These are phyloP conservation scores for Megalurothrips usitatus DNA, from an alignment of 2,888 invertebrate species.

Conservation along the genomic window DNA sequence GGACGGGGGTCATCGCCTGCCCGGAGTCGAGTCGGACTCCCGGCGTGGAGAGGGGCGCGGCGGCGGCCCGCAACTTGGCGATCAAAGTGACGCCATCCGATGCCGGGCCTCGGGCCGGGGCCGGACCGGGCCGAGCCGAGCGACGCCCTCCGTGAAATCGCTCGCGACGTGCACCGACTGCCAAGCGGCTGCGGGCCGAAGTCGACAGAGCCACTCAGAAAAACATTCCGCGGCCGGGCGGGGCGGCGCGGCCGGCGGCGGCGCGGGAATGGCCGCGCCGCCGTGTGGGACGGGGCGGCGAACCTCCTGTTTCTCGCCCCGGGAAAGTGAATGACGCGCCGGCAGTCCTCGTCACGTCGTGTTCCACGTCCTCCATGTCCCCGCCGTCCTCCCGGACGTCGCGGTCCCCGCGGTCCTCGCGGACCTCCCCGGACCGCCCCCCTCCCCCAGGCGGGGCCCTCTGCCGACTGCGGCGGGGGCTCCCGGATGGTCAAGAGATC, in stretches of 20 bases:
- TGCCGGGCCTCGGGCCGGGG: not conserved
- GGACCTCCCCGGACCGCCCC: too few species aligned
- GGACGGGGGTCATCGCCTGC: not conserved
- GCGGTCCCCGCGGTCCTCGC: too few species aligned
- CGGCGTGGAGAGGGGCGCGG: not conserved
- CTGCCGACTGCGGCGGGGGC: too few species aligned
- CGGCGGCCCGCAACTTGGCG: not conserved
- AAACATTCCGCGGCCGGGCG: not conserved
- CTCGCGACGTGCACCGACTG: conserved; percentile 18
- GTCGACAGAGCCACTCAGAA: not conserved
- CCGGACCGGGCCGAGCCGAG: not conserved
- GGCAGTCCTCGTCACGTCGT: not conserved
- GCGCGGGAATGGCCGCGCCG: not conserved
- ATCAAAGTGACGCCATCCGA: conserved; percentile 13
- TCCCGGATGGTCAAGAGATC: too few species aligned
- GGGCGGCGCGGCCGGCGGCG: not conserved
- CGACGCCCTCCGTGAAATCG: conserved; percentile 23
- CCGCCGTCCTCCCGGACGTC: too few species aligned
- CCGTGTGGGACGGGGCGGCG: not conserved
- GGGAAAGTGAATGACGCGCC: not conserved
- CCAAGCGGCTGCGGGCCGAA: not conserved
- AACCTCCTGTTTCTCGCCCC: not conserved
- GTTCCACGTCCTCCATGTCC: too few species aligned
- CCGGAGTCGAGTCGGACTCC: not conserved
- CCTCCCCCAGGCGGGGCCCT: too few species aligned